Percentiles rank a stretch among this genome's conserved stretches.
These are phyloP conservation scores for Philypnodon macrostomus DNA, from an alignment of 2,797 vertebrate species.

Conservation along the genomic window DNA sequence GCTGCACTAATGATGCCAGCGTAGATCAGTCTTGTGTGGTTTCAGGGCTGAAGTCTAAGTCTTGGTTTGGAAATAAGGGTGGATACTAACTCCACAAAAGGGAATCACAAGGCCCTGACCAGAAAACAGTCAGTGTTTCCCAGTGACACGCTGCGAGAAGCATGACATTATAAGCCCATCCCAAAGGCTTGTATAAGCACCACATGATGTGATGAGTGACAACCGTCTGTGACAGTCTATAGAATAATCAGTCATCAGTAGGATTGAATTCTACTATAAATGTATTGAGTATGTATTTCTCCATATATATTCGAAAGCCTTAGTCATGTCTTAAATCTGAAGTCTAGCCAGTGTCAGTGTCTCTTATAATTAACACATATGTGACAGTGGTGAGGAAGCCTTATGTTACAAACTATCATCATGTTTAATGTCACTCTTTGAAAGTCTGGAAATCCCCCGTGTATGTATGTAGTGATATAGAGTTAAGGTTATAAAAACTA, in stretches of 20 bases:
- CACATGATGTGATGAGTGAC: neutral
- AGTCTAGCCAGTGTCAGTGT: slow-evolving; percentile 9
- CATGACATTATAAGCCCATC: slow-evolving; percentile 21
- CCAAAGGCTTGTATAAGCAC: neutral
- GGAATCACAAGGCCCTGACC: slow-evolving; percentile 16
- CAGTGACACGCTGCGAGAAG: slow-evolving; percentile 12
- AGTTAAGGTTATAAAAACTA: too few species aligned
- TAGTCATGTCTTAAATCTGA: neutral
- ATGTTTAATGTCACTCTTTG: slow-evolving; percentile 15
- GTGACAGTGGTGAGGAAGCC: neutral
- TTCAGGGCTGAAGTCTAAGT: slow-evolving; percentile 43
- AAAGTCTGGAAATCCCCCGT: slow-evolving; percentile 48
- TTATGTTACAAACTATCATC: slow-evolving; percentile 20
- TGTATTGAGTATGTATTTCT: too few species aligned
- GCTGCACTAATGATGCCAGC: slow-evolving; percentile 29
- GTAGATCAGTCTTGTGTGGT: slow-evolving; percentile 46
- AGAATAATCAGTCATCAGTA: neutral
- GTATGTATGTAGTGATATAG: slow-evolving; percentile 20
- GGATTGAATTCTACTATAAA: too few species aligned
- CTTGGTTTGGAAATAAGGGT: slow-evolving; percentile 56
- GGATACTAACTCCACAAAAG: slow-evolving; percentile 55
- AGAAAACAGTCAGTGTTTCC: slow-evolving; percentile 31
- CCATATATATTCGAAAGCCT: too few species aligned
- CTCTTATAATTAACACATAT: slow-evolving; percentile 19
- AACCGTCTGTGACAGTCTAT: neutral